These are phyloP conservation scores for Marcusenius ussheri DNA, from an alignment of 2,113 vertebrate species.

Conservation along the genomic window DNA sequence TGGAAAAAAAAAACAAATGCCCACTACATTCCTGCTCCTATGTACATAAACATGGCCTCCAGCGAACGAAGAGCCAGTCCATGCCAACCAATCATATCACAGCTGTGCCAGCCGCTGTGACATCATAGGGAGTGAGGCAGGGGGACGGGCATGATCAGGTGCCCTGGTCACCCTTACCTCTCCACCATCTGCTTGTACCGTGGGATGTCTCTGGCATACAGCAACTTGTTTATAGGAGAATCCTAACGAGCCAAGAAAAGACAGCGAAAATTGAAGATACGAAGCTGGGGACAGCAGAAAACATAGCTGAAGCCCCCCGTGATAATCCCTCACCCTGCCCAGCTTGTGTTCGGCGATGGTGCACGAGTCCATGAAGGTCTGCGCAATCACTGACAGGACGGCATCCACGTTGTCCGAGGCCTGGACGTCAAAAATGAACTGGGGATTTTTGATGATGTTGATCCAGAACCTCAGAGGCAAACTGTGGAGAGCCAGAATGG, in stretches of 20 bases:
- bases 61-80: not conserved
- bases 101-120: not conserved
- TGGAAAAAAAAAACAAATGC: not conserved
- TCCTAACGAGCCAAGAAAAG: slow-evolving; percentile 43
- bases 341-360: slow-evolving; percentile 95
- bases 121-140: not conserved
- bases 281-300: not conserved
- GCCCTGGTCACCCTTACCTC: slow-evolving; percentile 39
- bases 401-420: slow-evolving; percentile 89
- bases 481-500: slow-evolving; percentile 46
- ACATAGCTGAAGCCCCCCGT: not conserved
- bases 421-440: slow-evolving; percentile 96
- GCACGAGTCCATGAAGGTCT: slow-evolving; percentile 99
- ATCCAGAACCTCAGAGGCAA: slow-evolving; percentile 95
- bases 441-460: slow-evolving; percentile 96
- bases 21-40: not conserved
- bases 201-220: slow-evolving; percentile 68
- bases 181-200: slow-evolving; percentile 72
- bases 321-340: slow-evolving; percentile 73
- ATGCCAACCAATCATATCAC: not conserved
- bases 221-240: slow-evolving; percentile 69
- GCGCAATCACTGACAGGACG: slow-evolving; percentile 86
- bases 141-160: not conserved
- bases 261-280: not conserved
- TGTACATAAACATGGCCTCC: not conserved